Evolutionary conservation across 2,113 vertebrate genomes (phyloP).

Genomic region (Salvelinus sp.): DNA sequence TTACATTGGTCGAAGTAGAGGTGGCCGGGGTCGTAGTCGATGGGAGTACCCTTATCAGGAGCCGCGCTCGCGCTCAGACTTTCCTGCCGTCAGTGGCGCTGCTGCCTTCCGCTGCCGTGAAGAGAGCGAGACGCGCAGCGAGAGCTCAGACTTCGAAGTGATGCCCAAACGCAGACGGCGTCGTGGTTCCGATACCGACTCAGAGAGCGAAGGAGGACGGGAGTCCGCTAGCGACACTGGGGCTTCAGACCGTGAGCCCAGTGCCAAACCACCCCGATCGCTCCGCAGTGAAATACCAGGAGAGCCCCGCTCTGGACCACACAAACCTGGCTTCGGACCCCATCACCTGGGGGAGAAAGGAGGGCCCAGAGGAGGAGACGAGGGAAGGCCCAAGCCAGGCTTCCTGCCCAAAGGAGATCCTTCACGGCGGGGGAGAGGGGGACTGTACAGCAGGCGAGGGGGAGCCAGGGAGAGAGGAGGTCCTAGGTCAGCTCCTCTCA

Average conservation of each 20-base stretch:
- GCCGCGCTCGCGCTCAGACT: conserved; percentile 80
- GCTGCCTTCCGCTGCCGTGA: conserved; percentile 83
- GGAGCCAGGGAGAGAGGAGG: conserved; percentile 85
- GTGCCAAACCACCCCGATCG: conserved; percentile 83
- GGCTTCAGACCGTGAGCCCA: conserved; percentile 89
- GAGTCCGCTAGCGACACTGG: conserved; percentile 95
- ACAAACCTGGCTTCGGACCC: conserved; percentile 66
- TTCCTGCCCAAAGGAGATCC: conserved; percentile 96
- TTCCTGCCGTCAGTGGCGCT: conserved; percentile 64
- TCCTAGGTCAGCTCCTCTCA: conserved; percentile 81
- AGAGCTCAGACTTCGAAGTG: conserved; percentile 96
- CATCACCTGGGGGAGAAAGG: conserved; percentile 62
- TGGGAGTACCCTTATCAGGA: conserved; percentile 90
- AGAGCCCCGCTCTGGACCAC: conserved; percentile 52
- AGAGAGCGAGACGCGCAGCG: conserved; percentile 96
- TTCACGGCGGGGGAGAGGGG: conserved; percentile 87
- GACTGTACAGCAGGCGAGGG: conserved; percentile 82
- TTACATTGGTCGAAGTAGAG: conserved; percentile 87
- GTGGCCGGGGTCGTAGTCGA: conserved; percentile 86
- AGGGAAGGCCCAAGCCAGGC: conserved; percentile 85
- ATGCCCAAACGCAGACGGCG: conserved; percentile 91
- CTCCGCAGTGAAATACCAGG: conserved; percentile 67
- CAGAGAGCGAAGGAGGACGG: conserved; percentile 89
- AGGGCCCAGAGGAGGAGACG: conserved; percentile 62
- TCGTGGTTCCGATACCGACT: conserved; percentile 92